phyloP scores from a whole-genome alignment of 2,113 vertebrate species.

The Eurystomus gularis region DNA sequence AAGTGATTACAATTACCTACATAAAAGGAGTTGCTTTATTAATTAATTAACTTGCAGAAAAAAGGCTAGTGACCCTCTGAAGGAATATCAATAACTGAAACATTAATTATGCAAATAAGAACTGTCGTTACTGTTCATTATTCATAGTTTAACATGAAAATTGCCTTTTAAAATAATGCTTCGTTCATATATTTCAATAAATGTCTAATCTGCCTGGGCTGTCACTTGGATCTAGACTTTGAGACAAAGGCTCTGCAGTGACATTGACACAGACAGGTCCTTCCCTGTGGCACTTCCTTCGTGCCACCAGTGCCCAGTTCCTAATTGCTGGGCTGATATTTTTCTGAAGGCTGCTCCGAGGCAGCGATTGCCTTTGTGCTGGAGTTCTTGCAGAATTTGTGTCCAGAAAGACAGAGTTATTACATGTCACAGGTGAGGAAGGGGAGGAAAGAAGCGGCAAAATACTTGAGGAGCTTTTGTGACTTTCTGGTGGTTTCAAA shows the following conservation, averaged over 20 bases:
- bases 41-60: constrained; percentile 74
- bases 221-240: background rate
- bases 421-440: background rate
- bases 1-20: constrained; percentile 69
- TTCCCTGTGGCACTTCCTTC: background rate
- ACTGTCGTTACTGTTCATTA: constrained; percentile 42
- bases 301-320: background rate
- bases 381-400: background rate
- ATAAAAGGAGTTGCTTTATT: constrained; percentile 76
- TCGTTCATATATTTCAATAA: constrained; percentile 44
- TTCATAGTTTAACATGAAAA: constrained; percentile 49
- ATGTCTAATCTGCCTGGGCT: background rate
- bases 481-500: accelerated
- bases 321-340: background rate
- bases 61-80: constrained; percentile 72
- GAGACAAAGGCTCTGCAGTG: background rate
- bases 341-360: background rate
- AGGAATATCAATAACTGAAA: constrained; percentile 74
- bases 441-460: background rate
- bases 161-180: constrained; percentile 33
- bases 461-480: background rate
- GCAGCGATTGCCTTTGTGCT: background rate
- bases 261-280: background rate
- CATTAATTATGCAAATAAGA: constrained; percentile 76
- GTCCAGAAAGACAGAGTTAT: background rate